phyloP scores from a whole-genome alignment of 2,113 vertebrate genomes.

The Blennius ocellaris region DNA sequence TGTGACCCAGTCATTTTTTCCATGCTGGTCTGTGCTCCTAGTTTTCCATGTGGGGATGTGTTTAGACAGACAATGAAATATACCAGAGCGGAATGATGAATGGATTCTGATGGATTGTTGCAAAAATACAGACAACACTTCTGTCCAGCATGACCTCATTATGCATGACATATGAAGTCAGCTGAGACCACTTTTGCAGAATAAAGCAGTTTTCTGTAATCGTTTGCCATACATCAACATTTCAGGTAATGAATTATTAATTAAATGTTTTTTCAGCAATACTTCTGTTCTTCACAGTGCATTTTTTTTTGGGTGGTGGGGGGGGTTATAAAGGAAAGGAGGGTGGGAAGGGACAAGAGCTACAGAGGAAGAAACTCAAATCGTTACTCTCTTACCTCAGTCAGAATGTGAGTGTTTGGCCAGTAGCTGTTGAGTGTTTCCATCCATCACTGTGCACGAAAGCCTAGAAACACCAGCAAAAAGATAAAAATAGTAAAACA shows the following conservation, averaged over 20 bases:
- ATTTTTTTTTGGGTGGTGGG: no score
- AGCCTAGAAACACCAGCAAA: background rate
- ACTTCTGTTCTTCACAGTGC: conserved; percentile 8
- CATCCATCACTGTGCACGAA: background rate
- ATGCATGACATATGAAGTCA: conserved; percentile 54
- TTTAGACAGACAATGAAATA: conserved; percentile 70
- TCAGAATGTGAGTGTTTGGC: background rate
- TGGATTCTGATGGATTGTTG: conserved; percentile 52
- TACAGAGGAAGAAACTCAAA: no score
- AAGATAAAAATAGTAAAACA: background rate
- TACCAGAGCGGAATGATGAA: conserved; percentile 58
- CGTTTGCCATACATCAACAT: conserved; percentile 6
- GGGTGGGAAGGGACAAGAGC: background rate
- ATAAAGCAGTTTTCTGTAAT: conserved; percentile 24
- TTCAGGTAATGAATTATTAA: conserved; percentile 15
- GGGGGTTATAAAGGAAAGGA: conserved; percentile 1
- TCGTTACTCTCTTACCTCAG: no score
- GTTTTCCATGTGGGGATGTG: conserved; percentile 63
- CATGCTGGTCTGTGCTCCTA: conserved; percentile 53
- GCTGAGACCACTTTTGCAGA: conserved; percentile 29
- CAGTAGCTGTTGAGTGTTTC: background rate
- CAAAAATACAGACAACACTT: conserved; percentile 52
- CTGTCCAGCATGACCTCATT: conserved; percentile 62
- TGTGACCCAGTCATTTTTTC: conserved; percentile 67
- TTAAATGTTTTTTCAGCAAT: background rate